phyloP scores from a whole-genome alignment of 2,113 vertebrate species.

The Perccottus glenii region DNA sequence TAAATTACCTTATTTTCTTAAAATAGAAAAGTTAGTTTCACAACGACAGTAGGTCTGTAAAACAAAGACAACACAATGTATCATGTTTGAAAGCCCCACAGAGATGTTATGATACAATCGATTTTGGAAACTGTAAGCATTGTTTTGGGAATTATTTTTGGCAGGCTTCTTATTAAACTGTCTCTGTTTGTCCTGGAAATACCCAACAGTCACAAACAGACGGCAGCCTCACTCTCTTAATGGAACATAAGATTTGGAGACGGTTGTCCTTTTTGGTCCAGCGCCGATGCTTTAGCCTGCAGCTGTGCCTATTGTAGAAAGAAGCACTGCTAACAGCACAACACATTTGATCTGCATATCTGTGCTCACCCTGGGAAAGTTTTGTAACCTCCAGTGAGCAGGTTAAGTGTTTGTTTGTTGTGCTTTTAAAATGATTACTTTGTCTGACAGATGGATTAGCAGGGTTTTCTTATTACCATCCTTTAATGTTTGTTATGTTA shows the following conservation, averaged over 20 bases:
- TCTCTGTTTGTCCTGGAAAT: conserved; percentile 28
- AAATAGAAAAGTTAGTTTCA: conserved; percentile 10
- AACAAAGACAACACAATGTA: neutral
- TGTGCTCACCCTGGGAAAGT: conserved; percentile 39
- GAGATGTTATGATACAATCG: neutral
- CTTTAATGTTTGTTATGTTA: conserved; percentile 10
- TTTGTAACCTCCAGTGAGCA: conserved; percentile 8
- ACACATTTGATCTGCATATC: conserved; percentile 19
- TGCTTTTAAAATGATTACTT: neutral
- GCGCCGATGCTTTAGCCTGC: conserved; percentile 12
- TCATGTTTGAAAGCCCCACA: conserved; percentile 3
- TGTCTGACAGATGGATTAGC: neutral
- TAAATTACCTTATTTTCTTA: conserved; percentile 14
- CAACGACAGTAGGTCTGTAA: conserved; percentile 5
- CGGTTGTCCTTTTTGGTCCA: conserved; percentile 27
- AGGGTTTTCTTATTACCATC: conserved; percentile 15
- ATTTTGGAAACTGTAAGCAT: conserved; percentile 10
- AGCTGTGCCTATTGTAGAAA: conserved; percentile 7
- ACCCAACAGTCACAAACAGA: conserved; percentile 16
- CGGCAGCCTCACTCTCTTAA: conserved; percentile 12
- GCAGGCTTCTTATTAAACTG: conserved; percentile 13
- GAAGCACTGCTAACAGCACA: neutral
- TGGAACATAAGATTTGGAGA: conserved; percentile 29
- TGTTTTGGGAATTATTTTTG: conserved; percentile 20
- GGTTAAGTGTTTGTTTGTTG: conserved; percentile 24